Base-by-base conservation (phyloP, 2,888 invertebrate species). In the Diarsia mendica region DNA sequence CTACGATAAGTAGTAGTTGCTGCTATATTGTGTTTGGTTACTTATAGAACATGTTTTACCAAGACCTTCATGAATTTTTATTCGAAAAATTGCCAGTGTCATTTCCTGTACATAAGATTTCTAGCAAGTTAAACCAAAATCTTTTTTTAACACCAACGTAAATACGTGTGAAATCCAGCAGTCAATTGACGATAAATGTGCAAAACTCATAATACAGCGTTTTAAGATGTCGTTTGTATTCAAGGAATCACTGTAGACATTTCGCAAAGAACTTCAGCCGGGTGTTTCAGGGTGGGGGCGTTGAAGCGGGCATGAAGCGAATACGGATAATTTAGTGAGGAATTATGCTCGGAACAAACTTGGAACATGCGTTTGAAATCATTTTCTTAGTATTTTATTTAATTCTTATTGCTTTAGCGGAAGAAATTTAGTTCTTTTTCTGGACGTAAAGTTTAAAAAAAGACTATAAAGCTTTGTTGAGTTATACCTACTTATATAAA, bases 171-270 rank as follows among this genome's bases (percentile, higher is more conserved):
- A 89, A 91, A 87, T 88, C 85, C 89, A 86, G 87, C 89, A 92
- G 91, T 91, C 92, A 91, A 94, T 94, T 90, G 92, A 82, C 90
- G 91, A 93, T 92, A 92, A 95, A 93, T 93, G 94, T 94, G 93
- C 92, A 92, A 91, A 95, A 95, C 91, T 95, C 95, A 94, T 96
- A 95, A 95, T 94, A 93, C 91, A 93, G 78, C 91, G 89, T 92
- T 94, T 93, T 94, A 95, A 92, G 90, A 89, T 91, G 94, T 96
- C 96, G 95, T 96, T 96, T 96, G 96, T 96, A 96, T 96, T 96
- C 96, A 95, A 93, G 94, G 95, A 96, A 96, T 96, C 96, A 96
- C 94, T 94, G 95, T 94, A 96, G 96, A 96, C 96, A 96, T 96
- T 96, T 96, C 95, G 93, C 95, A 95, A 91, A 91, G 93, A 95